Evolutionary conservation across 2,888 invertebrate genomes (phyloP).

Genomic region (Nezara viridula): DNA sequence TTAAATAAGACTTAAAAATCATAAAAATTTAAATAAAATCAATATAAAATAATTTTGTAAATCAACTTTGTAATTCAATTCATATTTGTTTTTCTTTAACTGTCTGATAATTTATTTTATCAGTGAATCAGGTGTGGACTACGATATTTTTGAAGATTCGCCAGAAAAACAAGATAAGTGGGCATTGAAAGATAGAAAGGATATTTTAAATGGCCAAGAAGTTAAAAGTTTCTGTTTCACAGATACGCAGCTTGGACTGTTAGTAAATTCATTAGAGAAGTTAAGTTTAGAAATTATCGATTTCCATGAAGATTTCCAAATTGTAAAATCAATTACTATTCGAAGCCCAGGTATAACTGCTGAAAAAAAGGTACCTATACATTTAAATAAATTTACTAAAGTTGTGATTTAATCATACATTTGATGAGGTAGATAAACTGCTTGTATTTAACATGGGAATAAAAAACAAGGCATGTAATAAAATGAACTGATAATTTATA

Average conservation of each 20-base stretch:
- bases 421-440: background rate
- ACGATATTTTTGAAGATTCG: constrained; percentile 56
- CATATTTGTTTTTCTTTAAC: background rate
- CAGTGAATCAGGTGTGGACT: constrained; percentile 46
- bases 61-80: background rate
- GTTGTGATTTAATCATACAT: background rate
- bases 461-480: no score
- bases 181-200: background rate
- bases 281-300: constrained; percentile 33
- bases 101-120: background rate
- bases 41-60: no score
- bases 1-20: background rate
- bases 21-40: background rate
- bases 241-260: constrained; percentile 3
- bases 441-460: no score
- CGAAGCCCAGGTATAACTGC: constrained; percentile 7
- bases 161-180: constrained; percentile 53
- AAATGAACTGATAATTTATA: no score
- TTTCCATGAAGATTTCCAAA: background rate
- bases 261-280: background rate
- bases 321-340: constrained; percentile 10
- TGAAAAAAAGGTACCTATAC: background rate
- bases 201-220: background rate
- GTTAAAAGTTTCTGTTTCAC: background rate
- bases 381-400: background rate